Percentiles rank a stretch among this genome's conserved stretches.
Evolutionary conservation across 2,113 vertebrate species (phyloP).

Genomic region (Malurus cyaneus): DNA sequence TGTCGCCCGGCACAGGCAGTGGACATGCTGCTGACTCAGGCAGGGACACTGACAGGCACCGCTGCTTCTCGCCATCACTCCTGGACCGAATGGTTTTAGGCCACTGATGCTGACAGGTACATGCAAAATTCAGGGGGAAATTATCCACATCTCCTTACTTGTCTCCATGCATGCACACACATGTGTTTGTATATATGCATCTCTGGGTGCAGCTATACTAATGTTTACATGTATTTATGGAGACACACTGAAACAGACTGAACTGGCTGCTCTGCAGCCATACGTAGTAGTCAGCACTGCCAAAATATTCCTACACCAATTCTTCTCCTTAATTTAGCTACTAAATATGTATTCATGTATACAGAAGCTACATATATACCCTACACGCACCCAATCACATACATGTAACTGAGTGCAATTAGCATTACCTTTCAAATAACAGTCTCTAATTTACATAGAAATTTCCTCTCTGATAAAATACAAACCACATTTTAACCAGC

Average conservation of each 20-base stretch:
- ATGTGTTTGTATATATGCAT: not conserved
- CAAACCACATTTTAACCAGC: slow-evolving; percentile 66
- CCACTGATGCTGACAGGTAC: slow-evolving; percentile 49
- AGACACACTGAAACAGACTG: not conserved
- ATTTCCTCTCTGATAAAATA: slow-evolving; percentile 70
- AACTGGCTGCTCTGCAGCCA: not conserved
- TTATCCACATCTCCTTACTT: not conserved
- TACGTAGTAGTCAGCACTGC: not conserved
- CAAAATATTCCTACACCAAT: not conserved
- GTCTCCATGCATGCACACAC: not conserved
- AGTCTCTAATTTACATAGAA: slow-evolving; percentile 65
- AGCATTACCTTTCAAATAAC: slow-evolving; percentile 67
- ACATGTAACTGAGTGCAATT: slow-evolving; percentile 29
- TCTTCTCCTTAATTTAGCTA: not conserved
- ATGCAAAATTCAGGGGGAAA: slow-evolving; percentile 43
- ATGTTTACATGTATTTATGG: not conserved
- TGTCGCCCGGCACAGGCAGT: slow-evolving; percentile 52
- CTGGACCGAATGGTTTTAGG: slow-evolving; percentile 13
- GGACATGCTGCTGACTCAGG: slow-evolving; percentile 76
- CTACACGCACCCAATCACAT: not conserved
- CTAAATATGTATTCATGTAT: not conserved
- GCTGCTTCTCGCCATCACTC: slow-evolving; percentile 52
- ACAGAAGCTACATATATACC: not conserved
- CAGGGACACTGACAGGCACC: slow-evolving; percentile 68
- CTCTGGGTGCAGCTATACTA: not conserved